Base-by-base conservation (phyloP, 2,888 invertebrate genomes). In the Falcaria lacertinaria region DNA sequence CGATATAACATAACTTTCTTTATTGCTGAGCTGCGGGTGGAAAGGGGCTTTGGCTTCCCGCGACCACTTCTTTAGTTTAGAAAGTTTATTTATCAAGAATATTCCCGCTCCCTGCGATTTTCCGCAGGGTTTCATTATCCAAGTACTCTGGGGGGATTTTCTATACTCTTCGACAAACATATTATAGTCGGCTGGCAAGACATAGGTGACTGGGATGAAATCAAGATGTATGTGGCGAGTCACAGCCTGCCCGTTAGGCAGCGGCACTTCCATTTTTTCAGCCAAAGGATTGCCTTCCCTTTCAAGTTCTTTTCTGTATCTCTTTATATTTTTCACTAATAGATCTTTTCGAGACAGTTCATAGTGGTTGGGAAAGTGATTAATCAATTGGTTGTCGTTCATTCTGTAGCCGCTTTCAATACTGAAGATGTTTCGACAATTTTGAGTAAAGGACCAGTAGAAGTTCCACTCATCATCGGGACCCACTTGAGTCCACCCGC, bases 51-150 rank as follows among this genome's bases (percentile, higher is more conserved):
- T 95, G 0, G 95, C 94, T 80, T 97, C 96, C 8, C 96, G 91
- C 0, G 96, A 96, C 95, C 96, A 97, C 71, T 95, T 93, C 74
- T 97, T 98, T 41, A 98, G 85, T 84, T 98, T 98, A 1, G 97
- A 97, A 50, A 98, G 87, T 89, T 97, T 97, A 76, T 98, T 98
- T 60, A 98, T 97, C 43, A 98, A 89, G 79, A 98, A 98, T 70
- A 98, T 98, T 13, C 98, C 98, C 2, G 95, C 93, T 0, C 96
- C 96, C 73, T 96, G 96, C 0, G 98, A 97, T 84, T 98, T 96
- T 14, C 97, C 97, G 73, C 97, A 97, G 0, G 98, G 98, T 78
- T 98, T 98, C 95, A 98, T 97, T 52, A 98, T 98, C 98, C 98
- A 98, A 0, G 98, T 98, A 54, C 96, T 96, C 65, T 96, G 95